A percentile compares a stretch with the other conserved stretches of the same genome.
Evolutionary conservation across 2,113 vertebrate species (phyloP).

Genomic region (Pagrus major): DNA sequence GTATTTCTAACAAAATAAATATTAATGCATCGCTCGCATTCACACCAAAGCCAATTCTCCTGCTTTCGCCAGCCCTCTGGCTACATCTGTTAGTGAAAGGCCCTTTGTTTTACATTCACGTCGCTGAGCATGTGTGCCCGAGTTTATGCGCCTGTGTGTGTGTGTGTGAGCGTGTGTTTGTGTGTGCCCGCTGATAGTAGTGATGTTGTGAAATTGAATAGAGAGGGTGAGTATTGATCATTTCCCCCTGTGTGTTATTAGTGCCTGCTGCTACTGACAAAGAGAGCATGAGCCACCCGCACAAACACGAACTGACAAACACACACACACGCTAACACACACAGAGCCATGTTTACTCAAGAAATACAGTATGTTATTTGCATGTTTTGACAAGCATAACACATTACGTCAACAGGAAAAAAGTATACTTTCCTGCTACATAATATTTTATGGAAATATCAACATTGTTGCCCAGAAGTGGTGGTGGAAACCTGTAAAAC

Average conservation of each 20-base stretch:
- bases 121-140: slow-evolving; percentile 13
- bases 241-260: slow-evolving; percentile 82
- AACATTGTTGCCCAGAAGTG: slow-evolving; percentile 29
- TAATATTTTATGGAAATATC: slow-evolving; percentile 56
- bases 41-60: slow-evolving; percentile 40
- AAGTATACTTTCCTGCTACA: slow-evolving; percentile 37
- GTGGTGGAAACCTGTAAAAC: slow-evolving; percentile 45
- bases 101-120: slow-evolving; percentile 62
- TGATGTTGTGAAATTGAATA: slow-evolving; percentile 82
- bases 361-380: slow-evolving; percentile 43
- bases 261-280: slow-evolving; percentile 74
- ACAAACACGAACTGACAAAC: slow-evolving; percentile 54
- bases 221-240: slow-evolving; percentile 81
- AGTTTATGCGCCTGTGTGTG: slow-evolving; percentile 16
- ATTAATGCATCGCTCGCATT: slow-evolving; percentile 68
- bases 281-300: slow-evolving; percentile 65
- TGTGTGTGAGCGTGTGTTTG: slow-evolving; percentile 40
- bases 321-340: slow-evolving; percentile 12
- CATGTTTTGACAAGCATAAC: slow-evolving; percentile 59
- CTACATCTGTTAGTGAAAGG: slow-evolving; percentile 60
- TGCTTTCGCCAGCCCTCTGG: slow-evolving; percentile 66
- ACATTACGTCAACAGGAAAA: slow-evolving; percentile 27
- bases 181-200: slow-evolving; percentile 56
- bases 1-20: slow-evolving; percentile 69
- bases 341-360: slow-evolving; percentile 26